phyloP scores from a whole-genome alignment of 2,888 invertebrate species.

The Lepeophtheirus nordmannii region DNA sequence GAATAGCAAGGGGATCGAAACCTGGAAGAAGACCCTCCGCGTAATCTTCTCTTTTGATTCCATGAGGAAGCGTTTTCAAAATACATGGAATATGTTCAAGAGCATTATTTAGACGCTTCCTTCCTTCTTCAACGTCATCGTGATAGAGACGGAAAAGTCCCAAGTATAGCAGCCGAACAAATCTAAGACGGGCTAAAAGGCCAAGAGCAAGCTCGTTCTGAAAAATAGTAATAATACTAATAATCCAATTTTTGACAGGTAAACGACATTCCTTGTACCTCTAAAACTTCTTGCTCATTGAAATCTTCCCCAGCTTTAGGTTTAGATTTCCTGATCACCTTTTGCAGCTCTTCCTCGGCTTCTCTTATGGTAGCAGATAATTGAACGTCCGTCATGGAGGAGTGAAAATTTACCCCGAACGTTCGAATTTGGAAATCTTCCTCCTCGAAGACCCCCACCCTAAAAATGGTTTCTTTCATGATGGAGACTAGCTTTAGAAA shows the following conservation, averaged over 20 bases:
- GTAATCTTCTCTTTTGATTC: constrained; percentile 25
- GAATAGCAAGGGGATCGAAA: constrained; percentile 90
- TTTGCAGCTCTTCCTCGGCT: constrained; percentile 74
- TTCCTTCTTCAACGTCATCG: constrained; percentile 19
- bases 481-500: constrained; percentile 75
- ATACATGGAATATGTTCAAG: constrained; percentile 28
- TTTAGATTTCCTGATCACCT: constrained; percentile 47
- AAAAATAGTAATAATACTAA: constrained; percentile 27
- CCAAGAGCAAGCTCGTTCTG: constrained; percentile 36
- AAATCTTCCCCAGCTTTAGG: constrained; percentile 27
- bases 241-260: not conserved
- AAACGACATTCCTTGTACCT: not conserved
- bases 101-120: constrained; percentile 30
- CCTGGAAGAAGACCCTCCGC: constrained; percentile 39
- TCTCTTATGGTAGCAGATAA: constrained; percentile 55
- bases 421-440: constrained; percentile 90
- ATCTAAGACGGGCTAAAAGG: constrained; percentile 55
- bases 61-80: not conserved
- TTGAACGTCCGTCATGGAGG: not conserved
- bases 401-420: constrained; percentile 41
- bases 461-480: constrained; percentile 59
- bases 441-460: constrained; percentile 75
- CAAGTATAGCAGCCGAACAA: constrained; percentile 70
- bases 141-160: constrained; percentile 47
- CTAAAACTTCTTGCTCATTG: not conserved